Evolutionary conservation across 2,888 invertebrate genomes (phyloP), one percentile per base, ranked within the genome.

Genomic region (Cyclophora albipunctata): DNA sequence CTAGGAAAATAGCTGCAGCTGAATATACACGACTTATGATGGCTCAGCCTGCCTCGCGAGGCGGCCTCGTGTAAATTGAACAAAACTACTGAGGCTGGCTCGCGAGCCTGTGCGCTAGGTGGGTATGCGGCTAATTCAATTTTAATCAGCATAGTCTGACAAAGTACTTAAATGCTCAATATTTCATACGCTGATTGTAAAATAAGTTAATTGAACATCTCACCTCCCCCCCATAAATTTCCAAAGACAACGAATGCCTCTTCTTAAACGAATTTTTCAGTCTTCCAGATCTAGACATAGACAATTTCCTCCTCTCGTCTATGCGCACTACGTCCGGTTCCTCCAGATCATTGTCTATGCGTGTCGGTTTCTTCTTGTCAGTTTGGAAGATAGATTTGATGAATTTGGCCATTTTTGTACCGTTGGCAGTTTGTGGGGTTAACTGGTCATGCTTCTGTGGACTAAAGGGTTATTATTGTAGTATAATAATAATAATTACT

Each of bases 241-340:
- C 90, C 51, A 88, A 69, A 53, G 84, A 81, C 44, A 91, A 73
- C 0, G 88, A 84, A 57, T 90, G 85, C 34, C 91, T 75, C 58
- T 89, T 89, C 68, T 87, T 90, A 53, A 88, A 87, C 6, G 88
- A 84, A 58, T 91, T 91, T 65, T 83, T 89, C 79, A 91, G 87
- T 59, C 91, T 79, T 3, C 91, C 91, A 40, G 91, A 91, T 53
- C 91, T 75, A 0, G 91, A 91, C 59, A 91, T 91, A n/a, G 91
- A 91, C 53, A 88, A 63, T 57, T 85, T 89, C 49, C 89, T 69
- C 47, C 78, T 76, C 0, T 67, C 71, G 2, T 81, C 80, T 40
- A 79, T 52, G 0, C 78, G 74, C 0, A 79, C 72, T 0, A 73
- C 64, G 4, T 73, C 73, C 0, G 82, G 79, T 0, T 73, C 74